Base-by-base conservation (phyloP, 2,888 invertebrate species). In the Acrobasis consociella region DNA sequence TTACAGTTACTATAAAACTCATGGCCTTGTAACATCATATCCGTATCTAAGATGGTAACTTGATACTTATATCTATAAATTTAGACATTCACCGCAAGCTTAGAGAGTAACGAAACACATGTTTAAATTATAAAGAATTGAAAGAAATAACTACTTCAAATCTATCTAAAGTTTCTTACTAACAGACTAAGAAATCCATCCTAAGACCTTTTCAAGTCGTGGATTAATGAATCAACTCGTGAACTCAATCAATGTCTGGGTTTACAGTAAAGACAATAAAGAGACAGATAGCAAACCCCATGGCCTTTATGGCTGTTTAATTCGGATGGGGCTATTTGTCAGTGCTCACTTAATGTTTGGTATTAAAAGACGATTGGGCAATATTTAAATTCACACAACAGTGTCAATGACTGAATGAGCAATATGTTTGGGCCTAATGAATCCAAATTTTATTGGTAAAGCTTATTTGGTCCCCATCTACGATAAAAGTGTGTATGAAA, bases 241-340 rank as follows among this genome's bases (percentile, higher is more conserved):
- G 31, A 55, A 49, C 46, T 62, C 69, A 68, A 63, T 46, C 42
- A 51, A 62, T 55, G 62, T 55, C 49, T 16, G 38, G 55, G 64
- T 62, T 31, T 62, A 61, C 42, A 17, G 61, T 62, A 49, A 53
- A 58, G 58, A 59, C 50, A 64, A 72, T 71, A 76, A 73, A 67
- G 59, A 59, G 60, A 65, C 61, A 55, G 62, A 69, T 56, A 37
- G 58, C 67, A 53, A 49, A 59, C 62, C 67, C 71, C 73, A 53
- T 68, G 72, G 71, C 72, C 65, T 72, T 71, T 69, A 65, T 69
- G 61, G 64, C 31, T 31, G 31, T 49, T 50, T 38, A 50, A 60
- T 39, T 50, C 37, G 39, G 39, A 60, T 60, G 60, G 39, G 38
- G 17, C 13, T 39, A 60, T 60, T 52, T 22, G 51, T 60, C 60